Conservation (phyloP, 2,888 invertebrate species). For the Dasysyrphus tricinctus region DNA sequence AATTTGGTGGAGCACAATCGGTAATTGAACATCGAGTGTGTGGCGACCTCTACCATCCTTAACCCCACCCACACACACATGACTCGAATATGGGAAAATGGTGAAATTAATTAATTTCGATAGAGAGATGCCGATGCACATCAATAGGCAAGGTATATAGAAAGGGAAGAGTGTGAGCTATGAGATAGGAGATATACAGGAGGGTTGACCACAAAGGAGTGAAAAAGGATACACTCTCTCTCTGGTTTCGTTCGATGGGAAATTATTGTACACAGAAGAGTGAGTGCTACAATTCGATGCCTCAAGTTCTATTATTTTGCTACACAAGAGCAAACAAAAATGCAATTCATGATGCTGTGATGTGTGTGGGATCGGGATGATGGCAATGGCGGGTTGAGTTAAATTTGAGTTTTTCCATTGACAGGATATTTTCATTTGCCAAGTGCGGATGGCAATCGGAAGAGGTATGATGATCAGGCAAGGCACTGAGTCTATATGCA, state of each 20-base stretch:
- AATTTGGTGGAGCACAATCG: slow-evolving; percentile 51
- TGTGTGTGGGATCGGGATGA: not conserved
- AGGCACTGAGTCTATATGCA: not conserved
- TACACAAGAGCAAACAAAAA: slow-evolving; percentile 25
- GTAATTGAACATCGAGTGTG: slow-evolving; percentile 58
- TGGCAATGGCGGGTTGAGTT: not conserved
- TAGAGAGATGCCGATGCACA: slow-evolving; percentile 5
- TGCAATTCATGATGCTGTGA: not conserved
- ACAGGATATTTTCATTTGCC: slow-evolving; percentile 32
- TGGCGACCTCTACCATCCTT: not conserved
- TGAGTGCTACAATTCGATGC: slow-evolving; percentile 20
- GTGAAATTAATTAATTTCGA: slow-evolving; percentile 34
- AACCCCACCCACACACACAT: not conserved
- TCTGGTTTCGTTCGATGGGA: not conserved
- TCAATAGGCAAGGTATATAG: not conserved
- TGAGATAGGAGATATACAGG: not conserved
- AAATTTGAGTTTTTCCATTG: not conserved
- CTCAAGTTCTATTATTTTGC: slow-evolving; percentile 26
- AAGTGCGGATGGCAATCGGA: slow-evolving; percentile 17
- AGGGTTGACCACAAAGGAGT: slow-evolving; percentile 24
- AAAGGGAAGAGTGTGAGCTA: not conserved
- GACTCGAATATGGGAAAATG: not conserved
- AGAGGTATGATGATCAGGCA: not conserved
- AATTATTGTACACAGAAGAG: slow-evolving; percentile 7
- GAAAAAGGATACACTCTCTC: slow-evolving; percentile 17